Conservation (phyloP, 2,797 vertebrate species). For the Sarcoramphus papa region DNA sequence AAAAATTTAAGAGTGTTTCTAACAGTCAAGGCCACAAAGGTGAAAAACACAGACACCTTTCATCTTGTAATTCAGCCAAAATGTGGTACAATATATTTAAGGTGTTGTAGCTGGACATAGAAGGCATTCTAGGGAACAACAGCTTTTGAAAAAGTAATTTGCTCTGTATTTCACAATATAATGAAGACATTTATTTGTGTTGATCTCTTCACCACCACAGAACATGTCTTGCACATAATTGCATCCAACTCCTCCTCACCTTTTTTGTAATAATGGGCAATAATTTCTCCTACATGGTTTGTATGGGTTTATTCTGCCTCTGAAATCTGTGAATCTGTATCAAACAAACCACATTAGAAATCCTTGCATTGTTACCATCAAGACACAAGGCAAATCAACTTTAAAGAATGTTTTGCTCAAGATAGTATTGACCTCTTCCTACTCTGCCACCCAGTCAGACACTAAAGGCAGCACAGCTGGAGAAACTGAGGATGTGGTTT, state of each 20-base stretch:
- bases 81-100: background rate
- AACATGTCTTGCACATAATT: background rate
- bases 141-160: slow-evolving; percentile 21
- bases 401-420: background rate
- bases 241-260: background rate
- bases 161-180: background rate
- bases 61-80: background rate
- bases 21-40: background rate
- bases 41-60: background rate
- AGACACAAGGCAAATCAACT: background rate
- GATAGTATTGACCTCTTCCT: background rate
- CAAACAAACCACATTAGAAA: background rate
- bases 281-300: background rate
- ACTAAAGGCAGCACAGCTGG: background rate
- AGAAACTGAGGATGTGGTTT: background rate
- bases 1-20: background rate
- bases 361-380: background rate
- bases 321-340: background rate
- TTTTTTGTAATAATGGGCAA: background rate
- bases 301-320: background rate
- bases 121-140: background rate
- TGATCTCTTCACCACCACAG: background rate
- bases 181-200: slow-evolving; percentile 6
- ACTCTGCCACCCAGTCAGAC: background rate
- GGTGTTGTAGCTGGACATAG: background rate